Evolutionary conservation across 2,888 invertebrate genomes (phyloP), one percentile per base, ranked within the genome.

Genomic region (Apamea anceps): DNA sequence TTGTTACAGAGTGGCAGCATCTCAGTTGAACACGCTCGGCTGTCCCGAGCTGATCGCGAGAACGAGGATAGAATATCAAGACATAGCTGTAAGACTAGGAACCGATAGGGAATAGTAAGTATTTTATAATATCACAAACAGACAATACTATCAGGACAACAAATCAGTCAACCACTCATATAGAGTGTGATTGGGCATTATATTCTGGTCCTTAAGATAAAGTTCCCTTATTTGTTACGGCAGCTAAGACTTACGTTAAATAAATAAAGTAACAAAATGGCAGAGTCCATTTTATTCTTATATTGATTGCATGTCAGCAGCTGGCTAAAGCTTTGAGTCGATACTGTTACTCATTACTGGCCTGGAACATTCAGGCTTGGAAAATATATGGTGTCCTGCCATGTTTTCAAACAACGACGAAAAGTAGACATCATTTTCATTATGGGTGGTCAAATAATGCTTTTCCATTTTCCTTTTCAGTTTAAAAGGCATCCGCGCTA

Each of bases 51-150:
- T 99, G 89, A 99, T 99, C 84, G 99, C 99, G 28, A 98, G 98
- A 88, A 98, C 98, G 62, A 97, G 99, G 81, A 98, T 99, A 91
- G 99, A 99, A 93, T 99, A 99, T 95, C 99, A 99, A 96, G 98
- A 99, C 88, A 99, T 99, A 93, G 99, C 99, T 89, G 98, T 99
- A 91, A 98, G 98, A 94, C 97, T 99, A 91, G 99, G 99, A 92
- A 99, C 98, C 8, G 99, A 99, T 95, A 98, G 98, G 91, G 99
- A 99, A 98, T 99, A 98, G 99, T 99, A 97, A 98, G 99, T 98
- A 68, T 71, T 60, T 28, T 3, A 48, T 45, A 51, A 32, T 63
- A 62, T 62, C 18, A 32, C 13, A 48, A 32, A 62, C 21, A 57
- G 28, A 28, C 65, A 25, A 25, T 7, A 37, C 4, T 65, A 28